phyloP scores from a whole-genome alignment of 1,140 invertebrate species.

The Choristoneura fumiferana region DNA sequence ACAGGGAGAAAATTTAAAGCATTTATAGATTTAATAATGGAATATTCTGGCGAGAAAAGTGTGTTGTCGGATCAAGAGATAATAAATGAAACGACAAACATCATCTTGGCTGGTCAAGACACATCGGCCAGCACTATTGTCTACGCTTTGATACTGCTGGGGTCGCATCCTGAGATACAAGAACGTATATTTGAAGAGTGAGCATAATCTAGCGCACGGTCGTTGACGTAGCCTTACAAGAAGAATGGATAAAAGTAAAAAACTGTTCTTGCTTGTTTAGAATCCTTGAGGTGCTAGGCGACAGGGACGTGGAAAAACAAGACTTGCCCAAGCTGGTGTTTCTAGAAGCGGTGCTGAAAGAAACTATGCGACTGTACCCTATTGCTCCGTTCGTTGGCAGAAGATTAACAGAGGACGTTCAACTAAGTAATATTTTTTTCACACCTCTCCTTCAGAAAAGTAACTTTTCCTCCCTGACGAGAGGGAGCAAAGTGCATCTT shows the following conservation, averaged over 20 bases:
- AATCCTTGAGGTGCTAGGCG: no score
- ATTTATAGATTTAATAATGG: no score
- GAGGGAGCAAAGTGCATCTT: no score
- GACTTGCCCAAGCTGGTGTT: constrained; percentile 26
- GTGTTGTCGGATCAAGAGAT: constrained; percentile 36
- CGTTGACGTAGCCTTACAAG: no score
- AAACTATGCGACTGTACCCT: constrained; percentile 77
- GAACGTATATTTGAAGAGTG: constrained; percentile 56
- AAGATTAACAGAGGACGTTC: constrained; percentile 24
- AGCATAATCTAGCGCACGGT: no score
- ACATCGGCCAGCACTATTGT: constrained; percentile 53
- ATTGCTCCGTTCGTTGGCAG: constrained; percentile 76
- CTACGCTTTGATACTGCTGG: constrained; percentile 52
- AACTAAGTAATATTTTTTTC: constrained; percentile 29
- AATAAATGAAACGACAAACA: constrained; percentile 62
- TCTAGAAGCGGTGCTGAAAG: constrained; percentile 40
- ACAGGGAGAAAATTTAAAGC: no score
- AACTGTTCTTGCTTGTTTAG: no score
- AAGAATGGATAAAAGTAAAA: no score
- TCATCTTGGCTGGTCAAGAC: constrained; percentile 61
- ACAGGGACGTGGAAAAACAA: constrained; percentile 1
- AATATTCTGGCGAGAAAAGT: no score
- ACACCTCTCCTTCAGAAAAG: no score
- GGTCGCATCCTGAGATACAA: constrained; percentile 54
- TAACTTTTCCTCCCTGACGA: no score